Percentiles rank a stretch among this genome's conserved stretches.
Evolutionary conservation across 1,140 invertebrate species (phyloP).

Genomic region (Chlorops oryzae): DNA sequence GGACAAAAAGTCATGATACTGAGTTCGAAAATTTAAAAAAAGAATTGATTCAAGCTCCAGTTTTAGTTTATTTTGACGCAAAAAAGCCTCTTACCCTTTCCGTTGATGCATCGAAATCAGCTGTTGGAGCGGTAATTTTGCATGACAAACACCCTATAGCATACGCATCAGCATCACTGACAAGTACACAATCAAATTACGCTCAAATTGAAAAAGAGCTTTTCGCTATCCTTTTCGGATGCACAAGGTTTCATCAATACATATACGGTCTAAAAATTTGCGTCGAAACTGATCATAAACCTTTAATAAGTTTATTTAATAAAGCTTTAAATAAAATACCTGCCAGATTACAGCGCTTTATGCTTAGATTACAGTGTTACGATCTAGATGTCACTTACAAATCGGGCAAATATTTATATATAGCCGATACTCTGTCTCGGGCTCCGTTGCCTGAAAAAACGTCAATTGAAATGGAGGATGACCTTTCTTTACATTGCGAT

Average conservation of each 20-base stretch:
- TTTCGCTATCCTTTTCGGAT: neutral
- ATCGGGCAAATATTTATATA: too few species aligned
- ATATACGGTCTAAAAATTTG: neutral
- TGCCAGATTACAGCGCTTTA: too few species aligned
- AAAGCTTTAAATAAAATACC: too few species aligned
- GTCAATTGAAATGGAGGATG: too few species aligned
- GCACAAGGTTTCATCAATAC: slow-evolving; percentile 7
- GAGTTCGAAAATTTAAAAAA: neutral
- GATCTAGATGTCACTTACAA: too few species aligned
- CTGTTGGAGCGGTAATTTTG: slow-evolving; percentile 49
- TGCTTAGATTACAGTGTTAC: too few species aligned
- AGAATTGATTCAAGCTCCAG: neutral
- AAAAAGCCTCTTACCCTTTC: neutral
- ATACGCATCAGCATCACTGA: slow-evolving; percentile 28
- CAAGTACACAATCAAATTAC: slow-evolving; percentile 9
- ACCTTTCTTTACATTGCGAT: too few species aligned
- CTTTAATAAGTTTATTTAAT: slow-evolving; percentile 4
- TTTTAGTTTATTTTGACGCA: neutral
- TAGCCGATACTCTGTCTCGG: too few species aligned
- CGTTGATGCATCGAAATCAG: slow-evolving; percentile 15
- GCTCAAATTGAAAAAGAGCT: neutral
- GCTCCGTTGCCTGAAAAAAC: too few species aligned
- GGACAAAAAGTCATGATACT: neutral
- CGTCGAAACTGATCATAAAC: slow-evolving; percentile 1
- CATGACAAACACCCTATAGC: slow-evolving; percentile 36